phyloP scores from a whole-genome alignment of 2,113 vertebrate species.

The Oreamnos americanus region DNA sequence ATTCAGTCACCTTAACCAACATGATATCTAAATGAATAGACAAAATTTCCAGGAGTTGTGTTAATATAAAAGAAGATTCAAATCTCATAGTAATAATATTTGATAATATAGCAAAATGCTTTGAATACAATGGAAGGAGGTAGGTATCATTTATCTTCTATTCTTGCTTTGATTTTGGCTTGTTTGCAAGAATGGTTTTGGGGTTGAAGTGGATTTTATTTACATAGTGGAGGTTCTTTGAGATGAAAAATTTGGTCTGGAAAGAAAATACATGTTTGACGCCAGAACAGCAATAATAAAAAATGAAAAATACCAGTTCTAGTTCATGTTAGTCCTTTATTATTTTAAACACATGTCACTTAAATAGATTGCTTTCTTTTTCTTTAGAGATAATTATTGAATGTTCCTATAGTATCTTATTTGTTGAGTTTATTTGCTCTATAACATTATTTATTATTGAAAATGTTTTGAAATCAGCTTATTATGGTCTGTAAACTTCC shows the following conservation, averaged over 20 bases:
- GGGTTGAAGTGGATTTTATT: not conserved
- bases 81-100: not conserved
- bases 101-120: not conserved
- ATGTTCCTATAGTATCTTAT: not conserved
- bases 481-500: not conserved
- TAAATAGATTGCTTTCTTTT: constrained; percentile 6
- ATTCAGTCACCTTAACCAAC: not conserved
- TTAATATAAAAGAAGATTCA: not conserved
- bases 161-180: not conserved
- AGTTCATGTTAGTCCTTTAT: not conserved
- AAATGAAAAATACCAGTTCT: not conserved
- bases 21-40: not conserved
- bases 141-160: not conserved
- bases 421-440: not conserved
- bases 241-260: not conserved
- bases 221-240: not conserved
- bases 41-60: not conserved
- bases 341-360: not conserved
- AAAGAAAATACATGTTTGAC: not conserved
- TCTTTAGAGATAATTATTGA: constrained; percentile 20
- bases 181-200: not conserved
- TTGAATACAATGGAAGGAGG: not conserved
- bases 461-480: constrained; percentile 19
- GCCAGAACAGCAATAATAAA: not conserved
- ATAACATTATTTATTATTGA: not conserved